A percentile compares a stretch with the other conserved stretches of the same genome.
Conservation (phyloP, 2,797 vertebrate genomes). For the Borostomias antarcticus region DNA sequence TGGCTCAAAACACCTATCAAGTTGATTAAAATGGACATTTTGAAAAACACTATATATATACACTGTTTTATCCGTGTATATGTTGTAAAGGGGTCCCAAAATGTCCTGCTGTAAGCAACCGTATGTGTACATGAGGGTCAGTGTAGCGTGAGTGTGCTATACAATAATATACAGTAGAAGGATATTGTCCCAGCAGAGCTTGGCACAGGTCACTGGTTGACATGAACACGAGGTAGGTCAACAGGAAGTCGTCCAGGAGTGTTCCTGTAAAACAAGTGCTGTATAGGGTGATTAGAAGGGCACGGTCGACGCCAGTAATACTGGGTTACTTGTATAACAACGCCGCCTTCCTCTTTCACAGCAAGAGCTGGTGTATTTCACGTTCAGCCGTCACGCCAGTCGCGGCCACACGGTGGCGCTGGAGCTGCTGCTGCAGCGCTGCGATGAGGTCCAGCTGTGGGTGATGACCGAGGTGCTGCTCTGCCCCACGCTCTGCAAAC, state of each 20-base stretch:
- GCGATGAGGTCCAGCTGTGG: constrained; percentile 96
- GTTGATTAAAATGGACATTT: not conserved
- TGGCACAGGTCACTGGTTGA: constrained; percentile 94
- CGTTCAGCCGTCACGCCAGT: constrained; percentile 85
- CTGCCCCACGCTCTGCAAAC: constrained; percentile 88
- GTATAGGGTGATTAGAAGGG: not conserved
- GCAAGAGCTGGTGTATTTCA: constrained; percentile 98
- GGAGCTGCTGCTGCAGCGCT: constrained; percentile 92
- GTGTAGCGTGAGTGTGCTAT: not conserved
- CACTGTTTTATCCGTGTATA: not conserved
- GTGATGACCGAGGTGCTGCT: constrained; percentile 95
- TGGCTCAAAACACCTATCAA: not conserved
- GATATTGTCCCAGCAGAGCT: constrained; percentile 97
- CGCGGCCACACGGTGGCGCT: constrained; percentile 84
- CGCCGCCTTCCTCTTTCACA: constrained; percentile 59
- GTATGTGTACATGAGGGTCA: not conserved
- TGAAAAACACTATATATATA: not conserved
- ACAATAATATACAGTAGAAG: constrained; percentile 63
- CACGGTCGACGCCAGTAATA: not conserved
- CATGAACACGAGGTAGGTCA: constrained; percentile 97
- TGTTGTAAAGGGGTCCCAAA: not conserved
- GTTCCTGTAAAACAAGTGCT: constrained; percentile 78
- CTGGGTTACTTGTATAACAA: no score
- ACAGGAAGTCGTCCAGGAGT: constrained; percentile 94
- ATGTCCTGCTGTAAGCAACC: not conserved